phyloP scores from a whole-genome alignment of 2,797 vertebrate genomes.

The Pangasius larnaudii region DNA sequence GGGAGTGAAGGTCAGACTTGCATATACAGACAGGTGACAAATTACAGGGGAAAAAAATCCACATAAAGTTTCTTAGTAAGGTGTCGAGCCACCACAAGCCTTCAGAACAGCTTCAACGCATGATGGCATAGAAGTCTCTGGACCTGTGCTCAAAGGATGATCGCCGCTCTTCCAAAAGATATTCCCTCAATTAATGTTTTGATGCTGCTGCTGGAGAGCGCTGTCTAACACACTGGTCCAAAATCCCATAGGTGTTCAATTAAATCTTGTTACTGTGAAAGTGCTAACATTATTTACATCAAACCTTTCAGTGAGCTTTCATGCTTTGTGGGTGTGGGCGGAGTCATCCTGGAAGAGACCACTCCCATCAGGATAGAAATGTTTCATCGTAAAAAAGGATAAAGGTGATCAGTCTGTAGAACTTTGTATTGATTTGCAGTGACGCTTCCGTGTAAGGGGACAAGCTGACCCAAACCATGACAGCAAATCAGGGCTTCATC shows the following conservation, averaged over 20 bases:
- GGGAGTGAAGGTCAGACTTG: neutral
- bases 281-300: neutral
- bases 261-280: too few species aligned
- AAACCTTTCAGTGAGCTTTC: neutral
- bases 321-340: too few species aligned
- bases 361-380: neutral
- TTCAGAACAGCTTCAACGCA: neutral
- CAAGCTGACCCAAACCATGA: neutral
- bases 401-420: too few species aligned
- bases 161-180: neutral
- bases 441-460: neutral
- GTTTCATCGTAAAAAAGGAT: too few species aligned
- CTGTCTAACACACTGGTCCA: neutral
- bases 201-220: neutral
- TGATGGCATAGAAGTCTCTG: neutral
- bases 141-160: neutral
- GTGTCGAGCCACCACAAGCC: neutral
- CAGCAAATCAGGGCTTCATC: neutral
- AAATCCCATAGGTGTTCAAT: neutral
- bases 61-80: neutral
- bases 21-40: neutral
- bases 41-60: neutral
- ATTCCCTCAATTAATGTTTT: neutral
- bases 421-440: too few species aligned
- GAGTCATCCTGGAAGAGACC: neutral